Evolutionary conservation across 2,888 invertebrate species (phyloP).

Genomic region (Leptura quadrifasciata): DNA sequence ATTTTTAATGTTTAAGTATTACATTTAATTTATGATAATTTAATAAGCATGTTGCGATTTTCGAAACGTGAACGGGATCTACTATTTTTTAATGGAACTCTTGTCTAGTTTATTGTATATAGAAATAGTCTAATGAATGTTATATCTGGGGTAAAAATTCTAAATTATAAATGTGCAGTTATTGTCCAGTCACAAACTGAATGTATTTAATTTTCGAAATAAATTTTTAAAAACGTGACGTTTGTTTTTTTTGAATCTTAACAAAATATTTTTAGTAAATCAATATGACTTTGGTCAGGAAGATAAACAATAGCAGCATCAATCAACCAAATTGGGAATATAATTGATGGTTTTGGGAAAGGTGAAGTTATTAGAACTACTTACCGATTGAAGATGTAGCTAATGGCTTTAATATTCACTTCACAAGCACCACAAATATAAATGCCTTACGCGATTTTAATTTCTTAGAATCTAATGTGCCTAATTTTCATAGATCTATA

Average conservation of each 20-base stretch:
- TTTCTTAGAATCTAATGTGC: too few relatives aligned
- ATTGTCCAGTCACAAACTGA: slow-evolving; percentile 15
- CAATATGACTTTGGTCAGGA: too few relatives aligned
- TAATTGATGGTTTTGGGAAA: too few relatives aligned
- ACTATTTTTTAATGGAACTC: slow-evolving; percentile 1
- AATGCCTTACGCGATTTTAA: too few relatives aligned
- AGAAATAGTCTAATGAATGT: slow-evolving; percentile 21
- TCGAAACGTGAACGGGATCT: neutral
- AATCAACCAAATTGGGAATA: too few relatives aligned
- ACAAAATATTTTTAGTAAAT: too few relatives aligned
- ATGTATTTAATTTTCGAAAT: slow-evolving; percentile 30
- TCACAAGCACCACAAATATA: too few relatives aligned
- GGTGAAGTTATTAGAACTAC: too few relatives aligned
- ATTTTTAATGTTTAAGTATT: slow-evolving; percentile 7
- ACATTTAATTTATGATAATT: slow-evolving; percentile 4
- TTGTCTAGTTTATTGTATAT: neutral
- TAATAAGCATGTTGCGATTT: neutral
- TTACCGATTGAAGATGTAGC: too few relatives aligned
- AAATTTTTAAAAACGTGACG: neutral
- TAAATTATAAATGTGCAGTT: slow-evolving; percentile 22
- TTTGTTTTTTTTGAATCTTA: neutral
- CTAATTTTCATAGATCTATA: too few relatives aligned
- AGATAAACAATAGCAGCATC: too few relatives aligned
- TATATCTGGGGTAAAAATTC: slow-evolving; percentile 14
- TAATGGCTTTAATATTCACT: too few relatives aligned